Percentiles rank a stretch among this genome's conserved stretches.
phyloP scores from a whole-genome alignment of 2,113 vertebrate genomes.

The Brienomyrus longianalis region DNA sequence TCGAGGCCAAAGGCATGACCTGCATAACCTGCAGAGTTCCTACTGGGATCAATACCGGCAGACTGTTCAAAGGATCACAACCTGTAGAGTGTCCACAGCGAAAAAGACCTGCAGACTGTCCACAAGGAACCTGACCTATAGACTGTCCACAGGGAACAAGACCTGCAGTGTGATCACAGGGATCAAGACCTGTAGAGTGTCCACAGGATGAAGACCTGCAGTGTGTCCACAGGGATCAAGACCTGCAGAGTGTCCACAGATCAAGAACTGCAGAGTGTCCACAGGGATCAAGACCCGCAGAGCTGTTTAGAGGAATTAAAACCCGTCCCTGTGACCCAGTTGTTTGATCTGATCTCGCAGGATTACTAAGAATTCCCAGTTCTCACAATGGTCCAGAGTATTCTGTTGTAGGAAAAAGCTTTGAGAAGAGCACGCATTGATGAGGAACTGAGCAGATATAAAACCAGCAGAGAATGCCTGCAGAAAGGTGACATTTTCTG shows the following conservation, averaged over 20 bases:
- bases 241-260: neutral
- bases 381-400: neutral
- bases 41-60: neutral
- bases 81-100: neutral
- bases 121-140: neutral
- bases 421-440: neutral
- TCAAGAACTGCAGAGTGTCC: neutral
- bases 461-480: neutral
- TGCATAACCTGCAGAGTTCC: slow-evolving; percentile 3
- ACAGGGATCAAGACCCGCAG: neutral
- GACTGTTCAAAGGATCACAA: neutral
- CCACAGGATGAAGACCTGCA: neutral
- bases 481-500: neutral
- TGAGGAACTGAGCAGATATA: neutral
- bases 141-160: neutral
- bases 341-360: neutral
- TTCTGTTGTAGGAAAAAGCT: neutral
- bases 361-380: neutral
- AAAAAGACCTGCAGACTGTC: neutral
- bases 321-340: neutral
- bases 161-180: neutral
- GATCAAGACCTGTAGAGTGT: neutral
- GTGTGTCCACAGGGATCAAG: neutral
- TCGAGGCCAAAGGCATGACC: slow-evolving; percentile 38
- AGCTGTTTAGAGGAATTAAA: neutral